These are phyloP conservation scores for Sphyrna mokarran DNA, from an alignment of 2,113 vertebrate species.

Conservation along the genomic window DNA sequence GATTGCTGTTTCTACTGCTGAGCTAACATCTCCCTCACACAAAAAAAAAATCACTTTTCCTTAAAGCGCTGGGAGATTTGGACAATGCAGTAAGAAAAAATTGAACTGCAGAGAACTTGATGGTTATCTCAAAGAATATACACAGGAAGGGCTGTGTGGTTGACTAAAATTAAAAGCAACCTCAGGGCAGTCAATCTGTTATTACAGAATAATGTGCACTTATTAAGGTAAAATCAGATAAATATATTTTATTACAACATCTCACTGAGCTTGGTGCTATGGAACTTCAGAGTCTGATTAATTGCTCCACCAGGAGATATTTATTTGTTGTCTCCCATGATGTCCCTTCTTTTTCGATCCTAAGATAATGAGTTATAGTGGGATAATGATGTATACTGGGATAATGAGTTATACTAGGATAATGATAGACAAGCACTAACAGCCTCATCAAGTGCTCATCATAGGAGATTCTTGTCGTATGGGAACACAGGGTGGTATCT, in stretches of 20 bases:
- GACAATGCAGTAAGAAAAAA: slow-evolving; percentile 11
- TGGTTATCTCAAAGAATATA: too few relatives aligned
- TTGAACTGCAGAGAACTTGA: neutral
- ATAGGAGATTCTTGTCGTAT: neutral
- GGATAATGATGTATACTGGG: too few relatives aligned
- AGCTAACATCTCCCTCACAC: neutral
- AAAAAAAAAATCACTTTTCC: neutral
- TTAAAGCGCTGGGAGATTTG: neutral
- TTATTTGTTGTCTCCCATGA: neutral
- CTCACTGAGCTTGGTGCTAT: neutral
- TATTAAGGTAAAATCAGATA: neutral
- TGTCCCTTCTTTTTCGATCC: neutral
- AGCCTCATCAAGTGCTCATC: too few relatives aligned
- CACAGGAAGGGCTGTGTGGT: neutral
- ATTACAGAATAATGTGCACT: neutral
- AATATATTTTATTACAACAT: neutral
- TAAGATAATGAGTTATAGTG: neutral
- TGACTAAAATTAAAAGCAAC: neutral
- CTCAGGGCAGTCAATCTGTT: neutral
- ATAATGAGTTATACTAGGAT: neutral
- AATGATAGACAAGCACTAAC: neutral
- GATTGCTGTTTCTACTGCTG: slow-evolving; percentile 32
- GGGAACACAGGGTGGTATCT: too few relatives aligned
- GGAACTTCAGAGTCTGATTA: neutral
- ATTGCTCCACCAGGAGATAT: neutral